These are phyloP conservation scores for Stenodema calcarata DNA, from an alignment of 2,888 invertebrate genomes.

Conservation along the genomic window DNA sequence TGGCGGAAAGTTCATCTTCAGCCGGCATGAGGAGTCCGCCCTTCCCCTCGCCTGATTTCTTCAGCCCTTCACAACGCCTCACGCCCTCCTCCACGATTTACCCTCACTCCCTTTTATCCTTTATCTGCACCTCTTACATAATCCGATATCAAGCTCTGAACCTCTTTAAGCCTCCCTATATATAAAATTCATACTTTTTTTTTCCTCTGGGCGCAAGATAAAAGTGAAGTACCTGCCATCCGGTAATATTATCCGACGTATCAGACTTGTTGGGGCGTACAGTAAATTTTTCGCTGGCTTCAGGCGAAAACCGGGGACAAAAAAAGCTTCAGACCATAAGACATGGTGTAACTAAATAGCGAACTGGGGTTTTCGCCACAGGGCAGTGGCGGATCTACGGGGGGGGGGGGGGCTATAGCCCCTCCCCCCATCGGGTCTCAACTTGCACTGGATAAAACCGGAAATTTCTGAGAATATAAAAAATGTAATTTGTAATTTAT, in stretches of 20 bases:
- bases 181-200: background rate
- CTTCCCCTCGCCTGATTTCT: background rate
- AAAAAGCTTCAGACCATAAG: background rate
- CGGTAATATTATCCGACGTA: background rate
- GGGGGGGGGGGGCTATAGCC: too few relatives aligned
- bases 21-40: background rate
- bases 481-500: too few relatives aligned
- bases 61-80: background rate
- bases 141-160: constrained; percentile 18
- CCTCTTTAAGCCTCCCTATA: constrained; percentile 8
- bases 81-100: background rate
- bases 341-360: too few relatives aligned
- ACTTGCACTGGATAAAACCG: too few relatives aligned
- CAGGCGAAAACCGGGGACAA: background rate
- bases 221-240: background rate
- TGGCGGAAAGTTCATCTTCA: constrained; percentile 43
- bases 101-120: background rate
- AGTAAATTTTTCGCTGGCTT: background rate
- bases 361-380: too few relatives aligned
- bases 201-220: background rate
- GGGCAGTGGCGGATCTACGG: too few relatives aligned
- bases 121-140: constrained; percentile 1
- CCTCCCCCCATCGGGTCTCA: too few relatives aligned
- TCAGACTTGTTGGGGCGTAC: background rate
- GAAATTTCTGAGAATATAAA: too few relatives aligned